Base-by-base conservation (phyloP, 1,140 invertebrate species). In the Cryptotermes secundus region DNA sequence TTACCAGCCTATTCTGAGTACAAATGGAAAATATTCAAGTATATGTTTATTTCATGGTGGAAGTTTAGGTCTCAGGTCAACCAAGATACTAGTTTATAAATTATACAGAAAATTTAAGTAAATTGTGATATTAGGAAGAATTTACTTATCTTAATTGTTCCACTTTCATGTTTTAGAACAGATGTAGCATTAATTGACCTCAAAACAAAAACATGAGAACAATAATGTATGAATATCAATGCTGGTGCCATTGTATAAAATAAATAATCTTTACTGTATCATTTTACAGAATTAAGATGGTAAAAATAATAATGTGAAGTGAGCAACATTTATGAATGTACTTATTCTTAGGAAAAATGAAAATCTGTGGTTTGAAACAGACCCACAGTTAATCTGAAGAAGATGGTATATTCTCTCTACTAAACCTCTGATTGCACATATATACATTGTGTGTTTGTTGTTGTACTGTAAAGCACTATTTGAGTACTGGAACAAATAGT, bases 141-240 rank as follows among this genome's bases (percentile, higher is more conserved):
- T 24, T 59, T 59, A 59, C 53, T 59, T 22, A 31, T 12, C 26
- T 72, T 72, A 14, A 31, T 72, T 72, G n/a, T 31, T 72, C 26
- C 59, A 72, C 59, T 72, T 72, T 72, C 26, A n/a, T 72, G n/a
- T 72, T 72, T 31, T 72, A 72, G 59, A 72, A 31, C 59, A 72
- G 26, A 31, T 72, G 59, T n/a, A 59, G 53, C 59, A 72, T 31
- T 26, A 4, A 72, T 72, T 72, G 7, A 31, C n/a, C 2, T 72
- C n/a, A 72, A 31, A 72, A 72, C 12, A 59, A 59, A 24, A 7
- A 59, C 19, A 72, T 72, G 26, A 72, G 59, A 14, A 6, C 4
- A 59, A 59, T 59, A 59, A 59, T 59, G 19, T 59, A 59, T 59
- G 16, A 72, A 72, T 72, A 72, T n/a, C n/a, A 31, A n/a, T n/a